These are phyloP conservation scores for Chromoteleia sp. DNA, from an alignment of 2,888 invertebrate genomes.

Conservation along the genomic window DNA sequence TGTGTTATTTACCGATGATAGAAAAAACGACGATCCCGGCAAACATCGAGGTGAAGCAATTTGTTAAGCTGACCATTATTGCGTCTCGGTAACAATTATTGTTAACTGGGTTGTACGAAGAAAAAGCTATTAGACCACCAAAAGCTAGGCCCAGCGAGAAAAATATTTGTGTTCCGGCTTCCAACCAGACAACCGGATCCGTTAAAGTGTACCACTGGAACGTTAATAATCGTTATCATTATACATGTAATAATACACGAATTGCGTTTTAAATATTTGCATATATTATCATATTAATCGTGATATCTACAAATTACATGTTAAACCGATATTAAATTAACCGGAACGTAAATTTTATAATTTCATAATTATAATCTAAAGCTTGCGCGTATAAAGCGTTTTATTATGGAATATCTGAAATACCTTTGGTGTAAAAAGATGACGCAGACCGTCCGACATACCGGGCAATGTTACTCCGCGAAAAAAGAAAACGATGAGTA, in stretches of 20 bases:
- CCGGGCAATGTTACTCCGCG: constrained; percentile 96
- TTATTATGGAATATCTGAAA: constrained; percentile 1
- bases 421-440: constrained; percentile 95
- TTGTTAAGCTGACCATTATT: constrained; percentile 95
- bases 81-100: constrained; percentile 98
- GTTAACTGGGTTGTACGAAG: constrained; percentile 98
- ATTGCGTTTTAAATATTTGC: too few relatives aligned
- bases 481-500: constrained; percentile 97
- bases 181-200: constrained; percentile 98
- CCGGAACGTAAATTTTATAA: background rate
- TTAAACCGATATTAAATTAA: too few relatives aligned
- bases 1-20: constrained; percentile 89
- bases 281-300: too few relatives aligned
- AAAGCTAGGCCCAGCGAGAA: constrained; percentile 98
- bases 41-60: constrained; percentile 98
- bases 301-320: too few relatives aligned
- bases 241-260: too few relatives aligned
- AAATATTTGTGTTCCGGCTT: constrained; percentile 99
- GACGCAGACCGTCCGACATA: constrained; percentile 93
- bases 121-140: constrained; percentile 97
- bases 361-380: background rate
- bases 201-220: constrained; percentile 92
- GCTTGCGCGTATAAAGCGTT: background rate
- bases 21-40: constrained; percentile 98
- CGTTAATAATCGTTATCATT: constrained; percentile 4